Conservation (phyloP, 1,140 invertebrate genomes). For the Scaptomyza graminum region DNA sequence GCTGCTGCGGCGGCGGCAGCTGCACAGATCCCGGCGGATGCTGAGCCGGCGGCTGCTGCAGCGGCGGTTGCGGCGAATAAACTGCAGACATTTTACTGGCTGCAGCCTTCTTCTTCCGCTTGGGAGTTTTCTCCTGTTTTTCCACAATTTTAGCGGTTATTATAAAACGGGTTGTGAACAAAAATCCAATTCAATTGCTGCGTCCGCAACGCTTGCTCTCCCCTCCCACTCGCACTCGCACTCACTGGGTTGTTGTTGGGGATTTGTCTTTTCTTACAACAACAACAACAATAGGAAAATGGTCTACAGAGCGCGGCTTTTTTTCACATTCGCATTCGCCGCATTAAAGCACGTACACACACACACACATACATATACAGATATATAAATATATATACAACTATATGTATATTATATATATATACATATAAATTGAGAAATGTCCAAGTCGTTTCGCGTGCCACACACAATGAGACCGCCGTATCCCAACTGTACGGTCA, state of each 20-base stretch:
- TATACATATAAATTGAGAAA: slow-evolving; percentile 14
- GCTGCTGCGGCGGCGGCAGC: slow-evolving; percentile 28
- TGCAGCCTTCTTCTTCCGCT: slow-evolving; percentile 84
- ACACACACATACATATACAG: slow-evolving; percentile 18
- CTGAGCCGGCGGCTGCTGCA: slow-evolving; percentile 56
- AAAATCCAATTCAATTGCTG: slow-evolving; percentile 35
- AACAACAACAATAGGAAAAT: slow-evolving; percentile 4
- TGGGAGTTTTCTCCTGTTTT: slow-evolving; percentile 84
- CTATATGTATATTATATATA: slow-evolving; percentile 26
- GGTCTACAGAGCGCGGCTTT: slow-evolving; percentile 69
- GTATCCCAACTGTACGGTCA: slow-evolving; percentile 10
- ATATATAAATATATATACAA: slow-evolving; percentile 6
- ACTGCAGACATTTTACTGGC: slow-evolving; percentile 85
- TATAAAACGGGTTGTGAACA: slow-evolving; percentile 61
- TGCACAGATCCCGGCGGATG: slow-evolving; percentile 40
- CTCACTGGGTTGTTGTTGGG: too few species aligned
- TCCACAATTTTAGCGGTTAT: slow-evolving; percentile 84
- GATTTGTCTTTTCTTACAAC: slow-evolving; percentile 11
- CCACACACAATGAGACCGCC: slow-evolving; percentile 7
- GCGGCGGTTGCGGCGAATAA: slow-evolving; percentile 85
- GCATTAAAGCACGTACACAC: slow-evolving; percentile 44
- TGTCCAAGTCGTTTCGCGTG: slow-evolving; percentile 4
- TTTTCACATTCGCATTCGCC: slow-evolving; percentile 57
- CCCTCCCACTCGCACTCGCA: slow-evolving; percentile 12
- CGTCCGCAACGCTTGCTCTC: slow-evolving; percentile 4